Conservation (phyloP, 2,113 vertebrate genomes). For the Centrocercus urophasianus region DNA sequence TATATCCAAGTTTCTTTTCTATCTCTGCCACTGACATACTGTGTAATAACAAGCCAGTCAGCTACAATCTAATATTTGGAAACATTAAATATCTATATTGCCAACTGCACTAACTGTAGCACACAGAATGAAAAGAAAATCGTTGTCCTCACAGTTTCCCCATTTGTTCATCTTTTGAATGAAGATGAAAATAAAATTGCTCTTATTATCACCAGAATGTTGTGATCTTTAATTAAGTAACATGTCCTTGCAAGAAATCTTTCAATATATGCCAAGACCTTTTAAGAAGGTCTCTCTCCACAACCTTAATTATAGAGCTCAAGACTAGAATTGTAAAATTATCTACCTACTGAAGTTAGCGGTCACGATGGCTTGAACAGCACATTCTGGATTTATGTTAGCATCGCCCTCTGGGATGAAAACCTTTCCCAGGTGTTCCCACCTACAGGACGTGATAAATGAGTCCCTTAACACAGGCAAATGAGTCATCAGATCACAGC, state of each 20-base stretch:
- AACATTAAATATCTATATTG: background rate
- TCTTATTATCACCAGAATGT: background rate
- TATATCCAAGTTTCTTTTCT: background rate
- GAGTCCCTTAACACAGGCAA: background rate
- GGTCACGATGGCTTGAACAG: background rate
- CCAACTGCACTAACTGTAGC: background rate
- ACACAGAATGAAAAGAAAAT: slow-evolving; percentile 2
- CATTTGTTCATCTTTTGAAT: background rate
- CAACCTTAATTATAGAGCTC: background rate
- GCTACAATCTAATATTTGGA: background rate
- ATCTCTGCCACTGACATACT: background rate
- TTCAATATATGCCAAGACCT: background rate
- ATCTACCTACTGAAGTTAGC: background rate
- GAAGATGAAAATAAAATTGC: background rate
- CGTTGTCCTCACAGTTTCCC: background rate
- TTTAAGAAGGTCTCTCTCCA: background rate
- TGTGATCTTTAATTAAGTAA: slow-evolving; percentile 23
- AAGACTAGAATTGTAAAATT: background rate
- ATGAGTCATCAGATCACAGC: background rate
- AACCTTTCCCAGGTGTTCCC: background rate
- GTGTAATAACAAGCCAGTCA: background rate
- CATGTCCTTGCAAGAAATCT: background rate
- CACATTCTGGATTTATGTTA: background rate
- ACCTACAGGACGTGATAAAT: background rate
- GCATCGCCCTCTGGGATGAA: background rate